phyloP scores from a whole-genome alignment of 2,113 vertebrate genomes.

The Brevimyrus niger region DNA sequence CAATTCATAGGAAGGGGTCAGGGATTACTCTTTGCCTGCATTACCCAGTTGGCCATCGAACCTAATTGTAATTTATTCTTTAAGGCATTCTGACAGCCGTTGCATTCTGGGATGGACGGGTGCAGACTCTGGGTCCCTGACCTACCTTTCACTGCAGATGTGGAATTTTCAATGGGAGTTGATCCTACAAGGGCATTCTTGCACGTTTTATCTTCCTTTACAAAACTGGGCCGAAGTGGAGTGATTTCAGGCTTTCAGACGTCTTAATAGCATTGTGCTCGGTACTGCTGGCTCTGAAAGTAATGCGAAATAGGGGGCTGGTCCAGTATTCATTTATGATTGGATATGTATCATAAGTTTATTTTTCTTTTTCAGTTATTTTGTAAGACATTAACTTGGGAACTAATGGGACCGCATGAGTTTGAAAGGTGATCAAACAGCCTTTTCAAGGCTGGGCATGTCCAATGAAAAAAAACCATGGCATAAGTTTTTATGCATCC shows the following conservation, averaged over 20 bases:
- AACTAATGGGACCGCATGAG: background rate
- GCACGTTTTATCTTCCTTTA: conserved; percentile 33
- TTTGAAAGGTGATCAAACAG: background rate
- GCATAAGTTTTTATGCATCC: background rate
- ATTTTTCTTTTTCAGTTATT: background rate
- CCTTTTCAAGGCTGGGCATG: background rate
- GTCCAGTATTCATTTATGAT: conserved; percentile 34
- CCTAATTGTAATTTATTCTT: background rate
- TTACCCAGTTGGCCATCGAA: background rate
- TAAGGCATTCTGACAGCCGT: conserved; percentile 11
- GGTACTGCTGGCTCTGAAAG: conserved; percentile 55
- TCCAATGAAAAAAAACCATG: background rate
- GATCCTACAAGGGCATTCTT: conserved; percentile 29
- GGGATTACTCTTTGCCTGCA: conserved; percentile 8
- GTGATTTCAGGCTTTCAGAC: conserved; percentile 59
- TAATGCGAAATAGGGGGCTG: conserved; percentile 43
- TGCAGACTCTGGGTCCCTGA: conserved; percentile 16
- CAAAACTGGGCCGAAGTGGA: conserved; percentile 45
- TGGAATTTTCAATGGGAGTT: background rate
- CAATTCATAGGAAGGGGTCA: background rate
- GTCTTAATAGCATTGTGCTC: conserved; percentile 60
- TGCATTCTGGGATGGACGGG: background rate
- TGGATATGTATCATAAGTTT: background rate
- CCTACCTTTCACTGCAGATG: background rate
- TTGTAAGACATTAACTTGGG: background rate